phyloP scores from a whole-genome alignment of 23 tunicate genomes.

The Trididemnum nubilum region DNA sequence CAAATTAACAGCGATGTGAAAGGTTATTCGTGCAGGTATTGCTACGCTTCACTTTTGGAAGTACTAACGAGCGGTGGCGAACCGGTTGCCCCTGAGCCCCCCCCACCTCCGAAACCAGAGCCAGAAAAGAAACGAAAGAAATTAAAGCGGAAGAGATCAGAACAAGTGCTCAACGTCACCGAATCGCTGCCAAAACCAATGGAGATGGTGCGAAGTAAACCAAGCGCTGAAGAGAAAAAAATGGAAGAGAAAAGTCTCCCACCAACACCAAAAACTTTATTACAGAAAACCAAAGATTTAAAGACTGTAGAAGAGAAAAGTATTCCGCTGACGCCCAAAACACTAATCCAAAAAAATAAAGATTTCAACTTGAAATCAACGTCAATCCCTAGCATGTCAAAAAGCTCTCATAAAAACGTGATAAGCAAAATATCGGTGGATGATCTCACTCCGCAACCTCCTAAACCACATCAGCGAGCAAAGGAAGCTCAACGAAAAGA shows the following conservation, averaged over 20 bases:
- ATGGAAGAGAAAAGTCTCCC: too few relatives aligned
- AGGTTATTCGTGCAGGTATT: constrained; percentile 75
- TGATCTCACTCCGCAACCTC: constrained; percentile 18
- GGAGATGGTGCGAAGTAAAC: not conserved
- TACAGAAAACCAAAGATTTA: not conserved
- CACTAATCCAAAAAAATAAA: not conserved
- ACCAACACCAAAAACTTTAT: not conserved
- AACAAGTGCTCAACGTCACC: too few relatives aligned
- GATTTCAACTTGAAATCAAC: not conserved
- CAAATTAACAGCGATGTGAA: constrained; percentile 71
- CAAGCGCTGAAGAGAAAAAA: not conserved
- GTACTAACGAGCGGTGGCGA: constrained; percentile 37
- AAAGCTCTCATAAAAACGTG: not conserved
- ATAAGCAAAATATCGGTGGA: constrained; percentile 14
- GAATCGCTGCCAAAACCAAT: constrained; percentile 2
- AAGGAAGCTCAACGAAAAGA: constrained; percentile 34
- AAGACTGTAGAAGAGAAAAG: not conserved
- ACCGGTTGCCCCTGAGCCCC: not conserved
- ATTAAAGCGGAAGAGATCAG: constrained; percentile 46
- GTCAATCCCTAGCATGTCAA: not conserved
- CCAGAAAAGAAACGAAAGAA: constrained; percentile 48
- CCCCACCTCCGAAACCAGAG: constrained; percentile 12
- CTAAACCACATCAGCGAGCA: constrained; percentile 31
- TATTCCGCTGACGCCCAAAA: not conserved
- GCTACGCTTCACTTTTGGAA: constrained; percentile 66